Base-by-base conservation (phyloP, 2,888 invertebrate species). In the Troides aeacus region DNA sequence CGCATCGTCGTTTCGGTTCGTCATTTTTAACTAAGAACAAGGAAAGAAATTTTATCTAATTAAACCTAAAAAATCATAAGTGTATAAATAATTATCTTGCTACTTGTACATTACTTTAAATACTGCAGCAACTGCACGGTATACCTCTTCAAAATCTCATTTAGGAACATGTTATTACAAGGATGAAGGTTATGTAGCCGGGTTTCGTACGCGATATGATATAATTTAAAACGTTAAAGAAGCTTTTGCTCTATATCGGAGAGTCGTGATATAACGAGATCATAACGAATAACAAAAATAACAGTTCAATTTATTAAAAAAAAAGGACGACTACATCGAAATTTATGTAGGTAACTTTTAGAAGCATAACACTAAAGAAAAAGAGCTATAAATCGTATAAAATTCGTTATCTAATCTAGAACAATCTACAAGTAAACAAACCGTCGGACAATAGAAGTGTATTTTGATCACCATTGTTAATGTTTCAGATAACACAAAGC, bases 131-230 rank as follows among this genome's bases (percentile, higher is more conserved):
- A 23, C 57, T 58, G n/a, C 23, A 58, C 23, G 10, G 57, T 58
- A 58, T 18, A 21, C 64, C 56, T n/a, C 56, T 64, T 64, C 64
- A 57, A 23, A 21, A n/a, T 39, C 56, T 57, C 57, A 57, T 24
- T 58, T 58, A 23, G n/a, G n/a, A 58, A 10, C 23, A 23, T 24
- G 10, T 4, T 57, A 15, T 24, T 58, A 23, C 57, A 0, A 58
- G 23, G n/a, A 58, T 7, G 57, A 58, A 12, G 57, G 23, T n/a
- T 23, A 58, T 23, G 24, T 58, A 58, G 3, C 23, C 0, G 6
- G 12, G 7, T 58, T 58, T 58, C 23, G 23, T 58, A 10, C 10
- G 23, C 10, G 4, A 23, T 58, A 23, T 23, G 12, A 58, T 24
- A 57, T 57, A 21, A 57, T 21, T 57, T 17, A 53, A 10, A 53